Evolutionary conservation across 1,140 invertebrate species (phyloP).

Genomic region (Drosophila sp.): DNA sequence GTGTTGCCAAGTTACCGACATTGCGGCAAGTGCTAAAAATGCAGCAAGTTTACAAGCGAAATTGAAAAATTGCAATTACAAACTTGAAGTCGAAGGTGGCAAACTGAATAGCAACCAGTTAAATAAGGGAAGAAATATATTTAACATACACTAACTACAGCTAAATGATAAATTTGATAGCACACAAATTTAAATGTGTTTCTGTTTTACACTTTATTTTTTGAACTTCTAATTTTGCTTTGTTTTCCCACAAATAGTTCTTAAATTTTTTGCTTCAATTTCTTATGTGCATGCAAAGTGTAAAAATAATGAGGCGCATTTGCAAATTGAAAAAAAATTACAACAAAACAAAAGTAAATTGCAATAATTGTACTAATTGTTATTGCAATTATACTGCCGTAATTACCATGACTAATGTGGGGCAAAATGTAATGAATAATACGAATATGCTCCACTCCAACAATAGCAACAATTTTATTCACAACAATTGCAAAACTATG

Average conservation of each 20-base stretch:
- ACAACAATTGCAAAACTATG: not conserved
- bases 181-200: not conserved
- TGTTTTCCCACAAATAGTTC: not conserved
- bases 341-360: slow-evolving; percentile 66
- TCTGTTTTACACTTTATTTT: too few relatives aligned
- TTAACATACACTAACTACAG: slow-evolving; percentile 9
- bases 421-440: slow-evolving; percentile 72
- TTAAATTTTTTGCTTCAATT: not conserved
- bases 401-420: slow-evolving; percentile 82
- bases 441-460: slow-evolving; percentile 14
- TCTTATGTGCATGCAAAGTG: slow-evolving; percentile 47
- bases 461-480: not conserved
- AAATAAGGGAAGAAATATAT: slow-evolving; percentile 17
- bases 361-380: slow-evolving; percentile 83
- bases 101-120: not conserved
- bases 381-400: slow-evolving; percentile 76
- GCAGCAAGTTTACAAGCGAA: slow-evolving; percentile 60
- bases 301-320: slow-evolving; percentile 69
- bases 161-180: slow-evolving; percentile 12
- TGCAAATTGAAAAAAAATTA: slow-evolving; percentile 79
- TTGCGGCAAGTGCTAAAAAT: slow-evolving; percentile 64
- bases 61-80: slow-evolving; percentile 62
- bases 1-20: slow-evolving; percentile 35
- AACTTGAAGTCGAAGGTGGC: not conserved
- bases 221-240: not conserved